Evolutionary conservation across 2,888 invertebrate species (phyloP), one percentile per base, ranked within the genome.

Genomic region (Rhodophaea formosa): DNA sequence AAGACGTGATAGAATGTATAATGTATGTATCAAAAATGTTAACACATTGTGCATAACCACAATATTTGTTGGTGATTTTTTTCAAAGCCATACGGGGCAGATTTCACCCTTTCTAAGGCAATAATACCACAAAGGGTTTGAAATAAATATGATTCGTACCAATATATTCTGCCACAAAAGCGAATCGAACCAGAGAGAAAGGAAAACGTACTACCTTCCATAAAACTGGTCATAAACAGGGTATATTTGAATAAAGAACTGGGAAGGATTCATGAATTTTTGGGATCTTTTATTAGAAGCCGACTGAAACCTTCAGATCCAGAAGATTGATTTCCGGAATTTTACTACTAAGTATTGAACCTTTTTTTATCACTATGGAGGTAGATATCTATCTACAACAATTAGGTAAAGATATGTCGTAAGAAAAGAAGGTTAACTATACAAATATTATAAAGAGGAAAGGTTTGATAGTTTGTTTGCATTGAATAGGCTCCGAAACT

Each of bases 211-310:
- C 47, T 49, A 49, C 42, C 56, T 39, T 51, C 35, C 49, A 49
- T 43, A 56, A 56, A 56, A 39, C 42, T 43, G 42, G 16, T 15
- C 42, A 49, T 56, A 49, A 56, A 56, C 42, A 56, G 47, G 23
- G 49, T 42, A 47, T 49, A 56, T 56, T 56, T 56, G 43, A 56
- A 56, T 49, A 49, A n/a, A 39, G 49, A 51, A 42, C 29, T 23
- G 23, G 56, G 42, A 49, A 46, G 14, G 29, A 29, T 56, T 49
- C 49, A 51, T 49, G 47, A 47, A 56, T 42, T 56, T 51, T 43
- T 55, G 32, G 42, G 56, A 43, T 49, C 14, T 42, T 56, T 49
- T 56, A 56, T 56, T 49, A 56, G 35, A 47, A 47, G 12, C 35
- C 29, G n/a, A 44, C n/a, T 15, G 16, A 42, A 17, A 39, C 42